phyloP scores from a whole-genome alignment of 2,888 invertebrate genomes.

The Panopea generosa region DNA sequence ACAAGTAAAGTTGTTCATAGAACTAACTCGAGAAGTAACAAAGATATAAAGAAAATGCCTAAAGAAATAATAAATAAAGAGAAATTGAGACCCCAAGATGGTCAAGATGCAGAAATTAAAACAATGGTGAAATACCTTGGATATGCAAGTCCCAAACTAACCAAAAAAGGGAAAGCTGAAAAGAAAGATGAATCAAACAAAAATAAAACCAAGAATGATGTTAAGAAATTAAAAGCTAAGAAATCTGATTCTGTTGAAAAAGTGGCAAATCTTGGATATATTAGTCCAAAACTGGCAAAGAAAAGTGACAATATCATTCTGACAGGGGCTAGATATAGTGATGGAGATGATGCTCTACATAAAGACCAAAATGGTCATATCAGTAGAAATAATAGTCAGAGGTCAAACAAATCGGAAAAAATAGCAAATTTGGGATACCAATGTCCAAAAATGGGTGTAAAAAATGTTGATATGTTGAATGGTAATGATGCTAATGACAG shows the following conservation, averaged over 20 bases:
- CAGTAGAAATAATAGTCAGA: too few relatives aligned
- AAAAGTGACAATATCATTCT: constrained; percentile 14
- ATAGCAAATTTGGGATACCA: constrained; percentile 14
- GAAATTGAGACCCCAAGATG: neutral
- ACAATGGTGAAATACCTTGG: constrained; percentile 44
- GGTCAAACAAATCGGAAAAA: too few relatives aligned
- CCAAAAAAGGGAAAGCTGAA: constrained; percentile 16
- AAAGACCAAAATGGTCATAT: too few relatives aligned
- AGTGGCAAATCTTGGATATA: constrained; percentile 36
- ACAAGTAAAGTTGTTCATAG: constrained; percentile 28
- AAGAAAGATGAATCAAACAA: constrained; percentile 8
- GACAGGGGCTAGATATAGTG: constrained; percentile 18
- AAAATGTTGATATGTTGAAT: neutral
- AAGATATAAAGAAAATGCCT: neutral
- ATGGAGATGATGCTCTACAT: neutral
- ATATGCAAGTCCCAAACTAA: constrained; percentile 35
- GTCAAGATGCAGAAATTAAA: constrained; percentile 23
- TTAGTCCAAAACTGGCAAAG: constrained; percentile 29
- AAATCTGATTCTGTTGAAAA: constrained; percentile 16
- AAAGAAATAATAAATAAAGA: neutral
- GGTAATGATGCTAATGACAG: neutral
- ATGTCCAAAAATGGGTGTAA: constrained; percentile 23
- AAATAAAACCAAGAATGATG: neutral
- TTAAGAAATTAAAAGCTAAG: neutral
- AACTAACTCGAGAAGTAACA: constrained; percentile 15